phyloP scores from a whole-genome alignment of 2,113 vertebrate species.

The Melanerpes formicivorus region DNA sequence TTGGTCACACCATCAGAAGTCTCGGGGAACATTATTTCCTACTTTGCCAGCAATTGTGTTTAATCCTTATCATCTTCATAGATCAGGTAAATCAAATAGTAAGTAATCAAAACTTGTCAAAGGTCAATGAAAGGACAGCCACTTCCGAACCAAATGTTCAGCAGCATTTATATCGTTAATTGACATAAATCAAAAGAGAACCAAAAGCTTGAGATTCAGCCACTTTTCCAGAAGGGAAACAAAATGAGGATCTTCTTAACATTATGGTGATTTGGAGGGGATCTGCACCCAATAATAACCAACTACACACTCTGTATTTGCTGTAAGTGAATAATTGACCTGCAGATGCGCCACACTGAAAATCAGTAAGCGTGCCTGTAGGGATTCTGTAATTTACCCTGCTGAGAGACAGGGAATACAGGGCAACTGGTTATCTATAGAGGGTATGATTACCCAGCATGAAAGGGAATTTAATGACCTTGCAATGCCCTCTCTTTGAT shows the following conservation, averaged over 20 bases:
- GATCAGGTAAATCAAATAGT: not conserved
- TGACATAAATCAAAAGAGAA: not conserved
- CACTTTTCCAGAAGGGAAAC: not conserved
- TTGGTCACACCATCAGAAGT: not conserved
- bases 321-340: not conserved
- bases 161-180: not conserved
- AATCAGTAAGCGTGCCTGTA: not conserved
- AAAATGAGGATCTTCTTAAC: not conserved
- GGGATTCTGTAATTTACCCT: slow-evolving; percentile 3
- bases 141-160: not conserved
- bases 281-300: not conserved
- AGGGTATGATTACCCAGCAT: slow-evolving; percentile 19
- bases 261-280: not conserved
- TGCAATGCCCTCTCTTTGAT: not conserved
- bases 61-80: not conserved
- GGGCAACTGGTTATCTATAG: not conserved
- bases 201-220: not conserved
- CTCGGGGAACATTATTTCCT: not conserved
- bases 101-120: not conserved
- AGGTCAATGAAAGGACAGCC: not conserved
- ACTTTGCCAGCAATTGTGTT: not conserved
- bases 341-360: not conserved
- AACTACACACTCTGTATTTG: not conserved
- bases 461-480: not conserved
- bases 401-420: not conserved